Conservation (phyloP, 2,888 invertebrate genomes). For the Idaea dimidiata region DNA sequence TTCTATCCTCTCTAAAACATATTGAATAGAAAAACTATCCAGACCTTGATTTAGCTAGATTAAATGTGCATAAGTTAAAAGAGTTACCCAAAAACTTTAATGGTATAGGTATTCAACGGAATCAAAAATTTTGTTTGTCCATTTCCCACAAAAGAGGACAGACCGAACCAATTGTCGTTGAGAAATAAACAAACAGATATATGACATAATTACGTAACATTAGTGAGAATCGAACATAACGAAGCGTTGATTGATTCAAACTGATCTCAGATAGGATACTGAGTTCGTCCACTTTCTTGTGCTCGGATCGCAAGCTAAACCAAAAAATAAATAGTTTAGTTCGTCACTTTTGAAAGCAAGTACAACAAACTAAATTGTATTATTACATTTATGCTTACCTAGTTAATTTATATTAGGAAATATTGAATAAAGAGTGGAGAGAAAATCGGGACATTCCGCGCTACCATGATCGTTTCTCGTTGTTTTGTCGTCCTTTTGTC, state of each 20-base stretch:
- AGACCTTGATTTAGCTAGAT: too few relatives aligned
- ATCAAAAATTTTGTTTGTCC: too few relatives aligned
- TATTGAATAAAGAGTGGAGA: not conserved
- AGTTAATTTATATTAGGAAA: not conserved
- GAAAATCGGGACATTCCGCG: too few relatives aligned
- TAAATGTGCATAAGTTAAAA: too few relatives aligned
- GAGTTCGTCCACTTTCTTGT: constrained; percentile 7
- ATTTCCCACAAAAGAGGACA: too few relatives aligned
- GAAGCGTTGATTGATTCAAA: constrained; percentile 39
- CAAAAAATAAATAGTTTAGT: not conserved
- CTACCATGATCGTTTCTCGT: too few relatives aligned
- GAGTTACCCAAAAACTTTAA: too few relatives aligned
- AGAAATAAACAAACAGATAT: not conserved
- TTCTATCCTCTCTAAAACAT: too few relatives aligned
- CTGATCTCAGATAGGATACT: constrained; percentile 45
- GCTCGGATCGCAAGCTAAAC: not conserved
- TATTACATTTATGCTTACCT: constrained; percentile 8
- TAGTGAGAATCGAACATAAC: constrained; percentile 22
- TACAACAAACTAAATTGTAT: constrained; percentile 28
- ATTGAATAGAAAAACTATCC: too few relatives aligned
- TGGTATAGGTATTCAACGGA: too few relatives aligned
- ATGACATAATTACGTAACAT: not conserved
- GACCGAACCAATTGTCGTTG: not conserved
- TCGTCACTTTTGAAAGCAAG: not conserved
- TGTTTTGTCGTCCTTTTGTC: too few relatives aligned